Base-by-base conservation (phyloP, 2,797 vertebrate species). In the Mormyrops attenuatus region DNA sequence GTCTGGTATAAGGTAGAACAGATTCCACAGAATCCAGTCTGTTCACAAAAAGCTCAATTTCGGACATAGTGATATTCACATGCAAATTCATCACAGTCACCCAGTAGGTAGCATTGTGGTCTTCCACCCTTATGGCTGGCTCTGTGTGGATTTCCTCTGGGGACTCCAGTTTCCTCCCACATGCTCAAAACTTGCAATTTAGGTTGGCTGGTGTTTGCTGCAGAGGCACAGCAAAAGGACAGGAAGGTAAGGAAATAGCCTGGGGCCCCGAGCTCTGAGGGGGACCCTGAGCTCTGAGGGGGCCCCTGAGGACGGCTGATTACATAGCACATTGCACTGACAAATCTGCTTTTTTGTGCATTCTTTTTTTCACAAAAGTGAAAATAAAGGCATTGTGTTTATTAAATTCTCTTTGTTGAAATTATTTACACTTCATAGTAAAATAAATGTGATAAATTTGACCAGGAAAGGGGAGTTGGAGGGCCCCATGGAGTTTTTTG, bases 11-110 rank as follows among this genome's bases (percentile, higher is more conserved):
- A 11, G 98, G 98, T 90, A 99, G 96, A 87, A 99, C 97, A 20
- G 97, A 99, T 94, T 99, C 98, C 91, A 98, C 98, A 0, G 98
- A 99, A 95, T 99, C 98, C 94, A 98, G 95, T 57, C 97, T 95
- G 95, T 99, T 99, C 93, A 99, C 97, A 92, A 99, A 99, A 69
- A 99, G 94, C 92, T 98, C 97, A 22, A 98, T 97, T 90, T 91
- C 92, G 88, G 97, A 96, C 98, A 99, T 94, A 88, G 91, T 91
- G 92, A 95, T 93, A 93, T 94, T 93, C 93, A 95, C 92, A 92
- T 91, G 73, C 5, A 20, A 38, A 34, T 34, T 69, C 26, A 66
- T 66, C 69, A 77, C 34, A 41, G 69, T 41, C 22, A 17, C 3
- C 17, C 73, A 77, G 17, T 44, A 41, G 38, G 38, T 41, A 77